These are phyloP conservation scores for Lampropteryx suffumata DNA, from an alignment of 2,888 invertebrate species.

Conservation along the genomic window DNA sequence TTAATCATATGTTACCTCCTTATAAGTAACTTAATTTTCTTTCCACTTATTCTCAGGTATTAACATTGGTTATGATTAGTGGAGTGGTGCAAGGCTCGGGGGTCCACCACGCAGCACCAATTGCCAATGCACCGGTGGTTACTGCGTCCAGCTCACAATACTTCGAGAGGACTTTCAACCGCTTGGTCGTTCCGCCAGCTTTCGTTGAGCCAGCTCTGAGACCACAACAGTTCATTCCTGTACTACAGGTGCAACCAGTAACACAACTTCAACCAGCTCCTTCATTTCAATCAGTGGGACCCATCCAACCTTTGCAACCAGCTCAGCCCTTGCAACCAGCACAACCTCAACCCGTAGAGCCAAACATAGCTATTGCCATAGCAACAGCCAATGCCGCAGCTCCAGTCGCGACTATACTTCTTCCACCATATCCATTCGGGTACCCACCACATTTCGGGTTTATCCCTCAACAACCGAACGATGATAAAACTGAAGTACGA, in stretches of 20 bases:
- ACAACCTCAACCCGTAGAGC: constrained; percentile 48
- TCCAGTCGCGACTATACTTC: constrained; percentile 69
- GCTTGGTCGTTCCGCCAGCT: constrained; percentile 52
- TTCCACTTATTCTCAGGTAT: constrained; percentile 55
- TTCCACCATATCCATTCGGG: constrained; percentile 74
- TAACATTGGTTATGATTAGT: constrained; percentile 51
- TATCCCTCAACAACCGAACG: constrained; percentile 51
- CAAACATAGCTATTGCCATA: constrained; percentile 70
- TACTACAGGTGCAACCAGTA: constrained; percentile 15
- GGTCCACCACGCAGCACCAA: constrained; percentile 44
- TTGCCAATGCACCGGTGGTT: constrained; percentile 76
- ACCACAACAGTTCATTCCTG: constrained; percentile 20
- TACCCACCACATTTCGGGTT: constrained; percentile 63
- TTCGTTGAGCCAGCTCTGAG: constrained; percentile 34
- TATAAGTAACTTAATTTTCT: too few relatives aligned
- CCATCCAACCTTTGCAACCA: constrained; percentile 37
- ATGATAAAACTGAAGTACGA: constrained; percentile 52
- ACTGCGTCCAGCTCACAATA: constrained; percentile 87
- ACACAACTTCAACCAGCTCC: constrained; percentile 26
- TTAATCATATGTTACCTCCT: neutral
- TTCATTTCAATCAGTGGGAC: constrained; percentile 22
- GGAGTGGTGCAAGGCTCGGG: constrained; percentile 58
- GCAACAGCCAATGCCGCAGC: constrained; percentile 74
- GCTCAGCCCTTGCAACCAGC: constrained; percentile 32
- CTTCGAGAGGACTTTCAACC: constrained; percentile 85